phyloP scores from a whole-genome alignment of 2,888 invertebrate species.

The Gymnocheta viridis region DNA sequence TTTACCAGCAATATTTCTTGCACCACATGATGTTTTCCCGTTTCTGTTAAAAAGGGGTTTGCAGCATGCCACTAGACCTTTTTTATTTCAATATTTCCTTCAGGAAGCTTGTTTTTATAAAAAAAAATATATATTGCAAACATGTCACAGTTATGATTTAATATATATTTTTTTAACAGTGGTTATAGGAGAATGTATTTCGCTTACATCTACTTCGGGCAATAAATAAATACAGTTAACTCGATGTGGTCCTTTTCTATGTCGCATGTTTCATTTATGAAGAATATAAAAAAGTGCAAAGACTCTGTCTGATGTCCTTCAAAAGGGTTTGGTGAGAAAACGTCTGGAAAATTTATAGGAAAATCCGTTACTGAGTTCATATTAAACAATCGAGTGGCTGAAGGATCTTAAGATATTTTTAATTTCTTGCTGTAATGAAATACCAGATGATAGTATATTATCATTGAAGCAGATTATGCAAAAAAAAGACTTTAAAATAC shows the following conservation, averaged over 20 bases:
- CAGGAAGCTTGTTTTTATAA: not conserved
- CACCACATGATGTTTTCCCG: conserved; percentile 26
- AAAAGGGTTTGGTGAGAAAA: not conserved
- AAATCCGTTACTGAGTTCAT: too few relatives aligned
- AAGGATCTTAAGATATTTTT: too few relatives aligned
- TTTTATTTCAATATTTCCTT: not conserved
- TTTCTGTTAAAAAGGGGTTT: conserved; percentile 3
- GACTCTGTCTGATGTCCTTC: not conserved
- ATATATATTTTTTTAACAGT: not conserved
- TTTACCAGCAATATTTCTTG: conserved; percentile 29
- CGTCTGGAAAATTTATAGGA: too few relatives aligned
- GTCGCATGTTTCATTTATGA: not conserved
- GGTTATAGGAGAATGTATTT: too few relatives aligned
- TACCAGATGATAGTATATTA: too few relatives aligned
- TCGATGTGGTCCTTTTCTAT: not conserved
- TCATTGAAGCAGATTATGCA: too few relatives aligned
- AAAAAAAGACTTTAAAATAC: too few relatives aligned
- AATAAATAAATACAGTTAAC: not conserved
- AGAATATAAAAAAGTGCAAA: not conserved
- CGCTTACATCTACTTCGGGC: not conserved
- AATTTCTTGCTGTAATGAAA: too few relatives aligned
- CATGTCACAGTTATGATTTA: not conserved
- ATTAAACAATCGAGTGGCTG: too few relatives aligned
- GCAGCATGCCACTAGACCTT: not conserved
- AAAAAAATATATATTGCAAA: not conserved